Evolutionary conservation across 2,888 invertebrate species (phyloP).

Genomic region (Dicyrtomina minuta): DNA sequence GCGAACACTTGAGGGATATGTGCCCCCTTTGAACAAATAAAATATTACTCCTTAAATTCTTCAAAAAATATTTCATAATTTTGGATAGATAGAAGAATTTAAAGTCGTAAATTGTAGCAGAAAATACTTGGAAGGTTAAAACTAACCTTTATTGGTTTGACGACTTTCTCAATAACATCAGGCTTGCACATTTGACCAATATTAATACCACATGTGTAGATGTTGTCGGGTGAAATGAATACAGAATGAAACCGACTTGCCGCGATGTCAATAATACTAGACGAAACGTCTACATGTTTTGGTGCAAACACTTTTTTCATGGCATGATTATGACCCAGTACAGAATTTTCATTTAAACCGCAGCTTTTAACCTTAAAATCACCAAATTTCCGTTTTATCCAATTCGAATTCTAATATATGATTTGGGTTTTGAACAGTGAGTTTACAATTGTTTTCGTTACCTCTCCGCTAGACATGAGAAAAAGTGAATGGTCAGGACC

Average conservation of each 20-base stretch:
- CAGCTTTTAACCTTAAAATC: conserved; percentile 66
- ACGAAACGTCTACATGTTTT: conserved; percentile 52
- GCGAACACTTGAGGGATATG: too few species aligned
- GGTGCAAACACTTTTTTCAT: conserved; percentile 36
- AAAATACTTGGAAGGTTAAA: neutral
- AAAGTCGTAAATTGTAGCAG: too few species aligned
- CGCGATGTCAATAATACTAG: conserved; percentile 61
- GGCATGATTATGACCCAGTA: conserved; percentile 61
- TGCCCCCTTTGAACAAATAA: too few species aligned
- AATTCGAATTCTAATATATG: conserved; percentile 9
- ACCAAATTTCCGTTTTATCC: too few species aligned
- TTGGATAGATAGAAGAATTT: too few species aligned
- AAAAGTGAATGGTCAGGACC: conserved; percentile 70
- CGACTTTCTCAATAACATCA: conserved; percentile 58
- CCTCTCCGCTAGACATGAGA: conserved; percentile 65
- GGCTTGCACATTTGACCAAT: conserved; percentile 77
- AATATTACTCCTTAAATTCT: too few species aligned
- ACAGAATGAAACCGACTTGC: conserved; percentile 73
- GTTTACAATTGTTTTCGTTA: conserved; percentile 56
- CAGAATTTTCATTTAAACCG: conserved; percentile 67
- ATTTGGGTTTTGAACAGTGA: too few species aligned
- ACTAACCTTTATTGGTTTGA: conserved; percentile 54
- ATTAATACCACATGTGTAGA: conserved; percentile 81
- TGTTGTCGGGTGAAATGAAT: conserved; percentile 62
- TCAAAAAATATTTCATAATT: too few species aligned